These are phyloP conservation scores for Argynnis bischoffii DNA, from an alignment of 2,888 invertebrate genomes.

Conservation along the genomic window DNA sequence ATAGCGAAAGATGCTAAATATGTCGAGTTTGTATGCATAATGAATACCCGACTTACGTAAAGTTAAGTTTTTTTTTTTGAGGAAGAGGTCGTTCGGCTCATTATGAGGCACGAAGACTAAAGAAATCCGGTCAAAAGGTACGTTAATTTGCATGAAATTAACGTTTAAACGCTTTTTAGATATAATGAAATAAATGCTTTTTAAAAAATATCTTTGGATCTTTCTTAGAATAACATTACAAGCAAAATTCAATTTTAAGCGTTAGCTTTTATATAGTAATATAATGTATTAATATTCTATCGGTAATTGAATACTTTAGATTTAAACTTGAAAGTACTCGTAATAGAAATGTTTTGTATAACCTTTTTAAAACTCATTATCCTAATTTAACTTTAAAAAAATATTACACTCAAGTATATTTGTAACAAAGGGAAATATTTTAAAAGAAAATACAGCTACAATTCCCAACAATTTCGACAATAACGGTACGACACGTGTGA, in stretches of 20 bases:
- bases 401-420: conserved; percentile 2
- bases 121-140: conserved; percentile 37
- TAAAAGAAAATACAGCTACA: conserved; percentile 8
- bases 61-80: conserved; percentile 35
- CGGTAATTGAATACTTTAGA: too few relatives aligned
- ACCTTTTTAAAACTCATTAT: too few relatives aligned
- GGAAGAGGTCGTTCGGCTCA: conserved; percentile 35
- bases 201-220: not conserved
- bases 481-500: conserved; percentile 57
- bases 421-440: conserved; percentile 8
- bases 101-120: conserved; percentile 32
- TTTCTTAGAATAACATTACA: not conserved
- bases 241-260: too few relatives aligned
- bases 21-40: conserved; percentile 44
- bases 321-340: too few relatives aligned
- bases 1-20: conserved; percentile 41
- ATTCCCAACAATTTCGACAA: conserved; percentile 22
- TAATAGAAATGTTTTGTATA: too few relatives aligned
- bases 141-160: conserved; percentile 31
- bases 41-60: conserved; percentile 37
- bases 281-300: too few relatives aligned
- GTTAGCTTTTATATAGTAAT: too few relatives aligned
- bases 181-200: conserved; percentile 12
- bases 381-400: not conserved
- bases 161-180: conserved; percentile 14